These are phyloP conservation scores for Apis laboriosa DNA, from an alignment of 1,140 invertebrate species.

Conservation along the genomic window DNA sequence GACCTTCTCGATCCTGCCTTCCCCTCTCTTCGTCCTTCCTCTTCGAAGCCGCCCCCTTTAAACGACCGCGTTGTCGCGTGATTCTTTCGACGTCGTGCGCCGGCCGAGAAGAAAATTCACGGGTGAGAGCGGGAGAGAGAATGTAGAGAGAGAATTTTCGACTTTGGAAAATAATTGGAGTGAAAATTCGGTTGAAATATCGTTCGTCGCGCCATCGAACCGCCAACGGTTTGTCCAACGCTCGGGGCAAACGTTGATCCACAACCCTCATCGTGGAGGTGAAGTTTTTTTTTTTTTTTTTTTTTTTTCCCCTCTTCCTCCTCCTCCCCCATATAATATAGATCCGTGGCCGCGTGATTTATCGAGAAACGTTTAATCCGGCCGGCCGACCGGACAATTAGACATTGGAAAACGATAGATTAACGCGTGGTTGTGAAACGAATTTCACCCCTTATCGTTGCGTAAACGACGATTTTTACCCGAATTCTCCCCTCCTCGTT, in stretches of 20 bases:
- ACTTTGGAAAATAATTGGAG: neutral
- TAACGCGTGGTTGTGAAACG: neutral
- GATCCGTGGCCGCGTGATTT: neutral
- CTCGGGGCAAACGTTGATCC: neutral
- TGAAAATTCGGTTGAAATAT: neutral
- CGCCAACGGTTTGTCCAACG: neutral
- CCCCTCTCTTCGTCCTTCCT: neutral
- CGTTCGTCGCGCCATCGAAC: neutral
- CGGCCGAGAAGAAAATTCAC: neutral
- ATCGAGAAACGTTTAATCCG: constrained; percentile 19
- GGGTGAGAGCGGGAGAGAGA: neutral
- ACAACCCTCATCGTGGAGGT: no score
- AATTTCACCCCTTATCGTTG: neutral
- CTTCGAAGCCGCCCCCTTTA: constrained; percentile 26
- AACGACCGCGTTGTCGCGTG: constrained; percentile 21
- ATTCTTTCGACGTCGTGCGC: neutral
- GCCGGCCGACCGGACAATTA: neutral
- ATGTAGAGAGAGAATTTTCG: neutral
- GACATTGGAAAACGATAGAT: neutral
- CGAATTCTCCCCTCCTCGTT: neutral
- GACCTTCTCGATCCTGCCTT: constrained; percentile 51
- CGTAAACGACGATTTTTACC: neutral
- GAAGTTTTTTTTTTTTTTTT: neutral
- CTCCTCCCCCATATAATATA: no score
- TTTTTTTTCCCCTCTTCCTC: neutral